phyloP scores from a whole-genome alignment of 2,888 invertebrate genomes.

The Atrina japonica region DNA sequence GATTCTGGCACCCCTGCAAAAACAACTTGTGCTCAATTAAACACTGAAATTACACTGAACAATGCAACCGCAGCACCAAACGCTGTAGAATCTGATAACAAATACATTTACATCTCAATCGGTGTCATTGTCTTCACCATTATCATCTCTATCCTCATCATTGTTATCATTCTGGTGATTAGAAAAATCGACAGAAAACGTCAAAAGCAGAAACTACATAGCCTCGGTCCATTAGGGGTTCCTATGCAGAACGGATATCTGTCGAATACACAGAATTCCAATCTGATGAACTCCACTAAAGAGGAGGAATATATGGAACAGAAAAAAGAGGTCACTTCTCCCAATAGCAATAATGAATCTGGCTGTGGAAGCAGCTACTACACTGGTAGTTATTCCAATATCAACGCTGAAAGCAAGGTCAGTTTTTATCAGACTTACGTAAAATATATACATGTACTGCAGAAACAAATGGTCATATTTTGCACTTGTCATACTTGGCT shows the following conservation, averaged over 20 bases:
- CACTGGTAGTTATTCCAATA: no score
- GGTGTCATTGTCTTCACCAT: slow-evolving; percentile 61
- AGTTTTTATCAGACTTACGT: no score
- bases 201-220: slow-evolving; percentile 34
- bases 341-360: slow-evolving; percentile 9
- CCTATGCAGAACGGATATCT: slow-evolving; percentile 50
- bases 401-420: no score
- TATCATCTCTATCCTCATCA: slow-evolving; percentile 55
- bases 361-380: no score
- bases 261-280: slow-evolving; percentile 48
- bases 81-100: slow-evolving; percentile 38
- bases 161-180: slow-evolving; percentile 55
- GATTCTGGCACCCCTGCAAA: slow-evolving; percentile 32
- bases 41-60: slow-evolving; percentile 49
- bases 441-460: no score
- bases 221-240: slow-evolving; percentile 51
- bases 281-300: slow-evolving; percentile 42
- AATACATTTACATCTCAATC: slow-evolving; percentile 60
- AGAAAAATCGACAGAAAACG: slow-evolving; percentile 49
- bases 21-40: slow-evolving; percentile 46
- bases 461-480: no score
- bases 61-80: slow-evolving; percentile 46
- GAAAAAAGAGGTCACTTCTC: slow-evolving; percentile 60
- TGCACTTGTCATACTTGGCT: no score
- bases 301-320: slow-evolving; percentile 47